Percentiles rank a stretch among this genome's conserved stretches.
Evolutionary conservation across 2,113 vertebrate genomes (phyloP).

Genomic region (Dipodomys stephensi): DNA sequence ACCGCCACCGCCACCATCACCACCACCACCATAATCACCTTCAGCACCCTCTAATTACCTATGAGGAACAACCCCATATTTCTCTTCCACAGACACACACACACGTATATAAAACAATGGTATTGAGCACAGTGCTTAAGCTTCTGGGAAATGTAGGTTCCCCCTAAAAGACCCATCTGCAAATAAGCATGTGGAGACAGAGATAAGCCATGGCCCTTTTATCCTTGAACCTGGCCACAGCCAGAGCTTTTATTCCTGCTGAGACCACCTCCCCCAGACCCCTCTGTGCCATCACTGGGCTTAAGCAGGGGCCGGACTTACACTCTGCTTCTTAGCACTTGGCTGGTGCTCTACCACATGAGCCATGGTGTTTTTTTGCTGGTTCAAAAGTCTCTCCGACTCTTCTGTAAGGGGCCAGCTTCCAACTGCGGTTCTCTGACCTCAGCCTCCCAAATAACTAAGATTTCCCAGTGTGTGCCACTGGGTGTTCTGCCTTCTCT

Average conservation of each 20-base stretch:
- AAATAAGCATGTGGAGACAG: not conserved
- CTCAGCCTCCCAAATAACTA: not conserved
- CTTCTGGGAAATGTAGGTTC: not conserved
- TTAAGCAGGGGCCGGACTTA: too few relatives aligned
- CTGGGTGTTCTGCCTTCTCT: not conserved
- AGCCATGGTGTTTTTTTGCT: too few relatives aligned
- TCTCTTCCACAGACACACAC: not conserved
- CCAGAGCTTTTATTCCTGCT: not conserved
- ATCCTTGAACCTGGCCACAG: not conserved
- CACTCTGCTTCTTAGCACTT: too few relatives aligned
- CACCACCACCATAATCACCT: not conserved
- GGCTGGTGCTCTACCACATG: too few relatives aligned
- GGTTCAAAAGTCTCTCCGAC: too few relatives aligned
- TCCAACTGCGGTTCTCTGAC: too few relatives aligned
- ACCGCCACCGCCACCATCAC: fast-evolving
- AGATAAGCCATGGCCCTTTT: not conserved
- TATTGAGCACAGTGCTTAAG: not conserved
- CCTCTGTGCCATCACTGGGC: too few relatives aligned
- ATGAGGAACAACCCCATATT: not conserved
- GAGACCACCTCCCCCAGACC: too few relatives aligned
- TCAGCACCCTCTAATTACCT: not conserved
- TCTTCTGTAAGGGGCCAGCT: too few relatives aligned
- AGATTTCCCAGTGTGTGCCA: too few relatives aligned
- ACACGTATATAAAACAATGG: too few relatives aligned
- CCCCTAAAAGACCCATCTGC: not conserved